These are phyloP conservation scores for Patella caerulea DNA, from an alignment of 2,888 invertebrate genomes.

Conservation along the genomic window DNA sequence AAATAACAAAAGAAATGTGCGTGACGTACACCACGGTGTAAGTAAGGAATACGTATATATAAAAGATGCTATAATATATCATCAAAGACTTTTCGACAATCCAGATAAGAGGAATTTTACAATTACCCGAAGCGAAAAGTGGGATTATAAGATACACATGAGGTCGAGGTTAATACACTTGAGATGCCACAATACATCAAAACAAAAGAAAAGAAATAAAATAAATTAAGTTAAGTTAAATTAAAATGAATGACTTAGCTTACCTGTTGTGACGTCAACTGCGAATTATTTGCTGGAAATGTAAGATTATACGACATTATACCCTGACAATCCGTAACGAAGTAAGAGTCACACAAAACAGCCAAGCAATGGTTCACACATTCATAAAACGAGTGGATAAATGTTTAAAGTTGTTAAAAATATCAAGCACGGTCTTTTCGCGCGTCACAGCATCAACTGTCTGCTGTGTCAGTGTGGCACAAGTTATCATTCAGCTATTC, in stretches of 20 bases:
- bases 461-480: not conserved
- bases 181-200: no score
- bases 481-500: conserved; percentile 12
- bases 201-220: no score
- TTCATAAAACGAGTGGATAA: not conserved
- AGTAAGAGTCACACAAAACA: not conserved
- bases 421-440: conserved; percentile 13
- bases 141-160: no score
- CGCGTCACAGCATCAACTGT: conserved; percentile 9
- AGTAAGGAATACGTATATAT: no score
- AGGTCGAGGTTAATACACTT: no score
- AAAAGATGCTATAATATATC: no score
- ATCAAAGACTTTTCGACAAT: no score
- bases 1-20: no score
- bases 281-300: conserved; percentile 6
- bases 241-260: not conserved
- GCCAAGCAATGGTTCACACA: not conserved
- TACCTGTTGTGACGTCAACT: not conserved
- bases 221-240: no score
- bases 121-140: no score
- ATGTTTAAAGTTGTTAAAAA: not conserved
- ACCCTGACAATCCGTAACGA: not conserved
- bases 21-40: no score
- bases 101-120: no score
- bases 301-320: conserved; percentile 5